Evolutionary conservation across 2,113 vertebrate genomes (phyloP).

Genomic region (Astatotilapia flaviijosephi): DNA sequence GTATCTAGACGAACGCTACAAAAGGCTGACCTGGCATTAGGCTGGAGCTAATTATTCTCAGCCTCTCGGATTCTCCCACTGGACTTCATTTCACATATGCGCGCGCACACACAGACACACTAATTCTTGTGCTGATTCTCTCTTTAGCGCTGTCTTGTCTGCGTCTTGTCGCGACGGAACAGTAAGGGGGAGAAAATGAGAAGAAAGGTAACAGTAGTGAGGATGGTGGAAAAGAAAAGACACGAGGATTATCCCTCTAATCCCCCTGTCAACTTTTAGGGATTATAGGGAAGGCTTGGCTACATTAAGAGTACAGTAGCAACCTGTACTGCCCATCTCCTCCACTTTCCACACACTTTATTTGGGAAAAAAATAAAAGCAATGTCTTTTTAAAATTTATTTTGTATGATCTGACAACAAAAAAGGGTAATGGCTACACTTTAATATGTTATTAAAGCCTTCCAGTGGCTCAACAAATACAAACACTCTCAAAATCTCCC

Average conservation of each 20-base stretch:
- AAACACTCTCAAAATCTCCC: neutral
- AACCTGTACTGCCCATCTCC: neutral
- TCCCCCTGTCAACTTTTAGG: slow-evolving; percentile 37
- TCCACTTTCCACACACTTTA: neutral
- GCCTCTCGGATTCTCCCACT: slow-evolving; percentile 30
- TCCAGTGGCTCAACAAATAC: neutral
- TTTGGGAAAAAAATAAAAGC: neutral
- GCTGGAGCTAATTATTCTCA: slow-evolving; percentile 45
- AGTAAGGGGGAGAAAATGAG: slow-evolving; percentile 38
- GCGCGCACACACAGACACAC: neutral
- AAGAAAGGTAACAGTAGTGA: slow-evolving; percentile 32
- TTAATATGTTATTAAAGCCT: neutral
- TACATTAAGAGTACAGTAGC: slow-evolving; percentile 46
- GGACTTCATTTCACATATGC: slow-evolving; percentile 4
- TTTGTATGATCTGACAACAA: neutral
- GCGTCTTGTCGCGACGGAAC: slow-evolving; percentile 26
- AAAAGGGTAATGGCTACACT: neutral
- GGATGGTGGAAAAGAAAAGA: slow-evolving; percentile 44
- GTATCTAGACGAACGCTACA: neutral
- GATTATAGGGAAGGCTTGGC: slow-evolving; percentile 23
- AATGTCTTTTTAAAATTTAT: neutral
- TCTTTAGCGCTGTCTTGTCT: slow-evolving; percentile 41
- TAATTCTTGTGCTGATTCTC: slow-evolving; percentile 46
- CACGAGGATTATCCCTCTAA: slow-evolving; percentile 62
- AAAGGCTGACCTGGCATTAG: slow-evolving; percentile 40